Evolutionary conservation across 2,888 invertebrate species (phyloP).

Genomic region (Conus canariensis): DNA sequence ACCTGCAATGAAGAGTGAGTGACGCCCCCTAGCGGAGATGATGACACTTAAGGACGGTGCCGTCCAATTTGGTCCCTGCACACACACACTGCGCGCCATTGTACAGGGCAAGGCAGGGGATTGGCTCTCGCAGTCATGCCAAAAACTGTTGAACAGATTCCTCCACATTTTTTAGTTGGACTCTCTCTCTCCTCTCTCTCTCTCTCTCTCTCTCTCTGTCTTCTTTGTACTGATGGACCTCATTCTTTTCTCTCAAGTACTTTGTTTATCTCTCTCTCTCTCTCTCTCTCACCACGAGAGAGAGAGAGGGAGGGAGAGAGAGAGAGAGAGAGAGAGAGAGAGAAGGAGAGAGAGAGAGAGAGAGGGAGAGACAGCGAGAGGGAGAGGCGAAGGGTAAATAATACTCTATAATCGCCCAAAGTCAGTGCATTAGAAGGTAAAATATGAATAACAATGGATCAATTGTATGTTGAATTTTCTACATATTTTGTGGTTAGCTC

Average conservation of each 20-base stretch:
- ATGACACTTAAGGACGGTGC: constrained; percentile 3
- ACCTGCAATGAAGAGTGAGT: constrained; percentile 16
- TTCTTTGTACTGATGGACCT: background rate
- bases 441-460: too few species aligned
- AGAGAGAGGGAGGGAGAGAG: too few species aligned
- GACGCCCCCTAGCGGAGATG: constrained; percentile 29
- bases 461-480: too few species aligned
- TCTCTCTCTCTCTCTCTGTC: background rate
- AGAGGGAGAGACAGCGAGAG: too few species aligned
- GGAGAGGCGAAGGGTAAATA: too few species aligned
- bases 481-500: too few species aligned
- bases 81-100: background rate
- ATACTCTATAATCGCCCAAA: too few species aligned
- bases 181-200: too few species aligned
- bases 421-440: too few species aligned
- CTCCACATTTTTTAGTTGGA: background rate
- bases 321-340: too few species aligned
- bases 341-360: too few species aligned
- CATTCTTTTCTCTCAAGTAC: background rate
- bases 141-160: background rate
- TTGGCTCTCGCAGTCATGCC: background rate
- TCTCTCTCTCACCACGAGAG: background rate
- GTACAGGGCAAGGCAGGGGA: background rate
- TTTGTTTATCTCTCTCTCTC: background rate
- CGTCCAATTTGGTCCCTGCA: background rate